Base-by-base conservation (phyloP, 2,797 vertebrate genomes). In the Cirrhinus mrigala region DNA sequence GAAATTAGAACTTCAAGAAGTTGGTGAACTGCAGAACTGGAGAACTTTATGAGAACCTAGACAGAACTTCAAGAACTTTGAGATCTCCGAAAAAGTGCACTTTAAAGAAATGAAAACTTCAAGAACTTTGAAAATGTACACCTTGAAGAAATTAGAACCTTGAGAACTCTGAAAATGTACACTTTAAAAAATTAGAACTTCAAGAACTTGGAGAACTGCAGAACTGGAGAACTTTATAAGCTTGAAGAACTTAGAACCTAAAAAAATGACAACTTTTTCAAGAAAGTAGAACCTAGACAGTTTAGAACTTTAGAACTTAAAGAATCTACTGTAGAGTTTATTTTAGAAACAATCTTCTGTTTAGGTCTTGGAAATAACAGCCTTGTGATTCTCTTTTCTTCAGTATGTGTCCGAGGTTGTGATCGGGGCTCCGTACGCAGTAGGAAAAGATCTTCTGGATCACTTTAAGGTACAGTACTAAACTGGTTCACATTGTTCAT, bases 351-450 rank as follows among this genome's bases (percentile, higher is more conserved):
- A 15, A 6, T 64, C 0, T 24, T 66, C 64, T 1, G 22, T 50
- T 66, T 83, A 20, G 1, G 20, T 1, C 20, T 14, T 83, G 22
- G 20, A 54, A 76, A n/a, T 83, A n/a, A 64, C 6, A 1, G 10
- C 58, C 18, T 56, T 73, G 15, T 64, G 52, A 78, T 71, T 24
- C 84, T 79, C 4, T 44, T 56, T 20, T 84, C 60, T 75, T 1
- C 73, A 99, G 98, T 99, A 99, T 0, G 98, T 99, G 83, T 98
- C 98, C 0, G 98, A 99, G 92, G 98, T 99, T 86, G 98, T 99
- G 89, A 99, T 99, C 4, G 98, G 98, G 12, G 98, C 98, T 0
- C 98, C 98, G 0, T 99, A 99, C 0, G 94, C 97, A 0, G 96
- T 99, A 83, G 97, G 97, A 8, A 96, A 96, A 15, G 98, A 99